These are phyloP conservation scores for Hydractinia echinata DNA, from an alignment of 30 jellyfish, hydroid and myxozoan species.

Conservation along the genomic window DNA sequence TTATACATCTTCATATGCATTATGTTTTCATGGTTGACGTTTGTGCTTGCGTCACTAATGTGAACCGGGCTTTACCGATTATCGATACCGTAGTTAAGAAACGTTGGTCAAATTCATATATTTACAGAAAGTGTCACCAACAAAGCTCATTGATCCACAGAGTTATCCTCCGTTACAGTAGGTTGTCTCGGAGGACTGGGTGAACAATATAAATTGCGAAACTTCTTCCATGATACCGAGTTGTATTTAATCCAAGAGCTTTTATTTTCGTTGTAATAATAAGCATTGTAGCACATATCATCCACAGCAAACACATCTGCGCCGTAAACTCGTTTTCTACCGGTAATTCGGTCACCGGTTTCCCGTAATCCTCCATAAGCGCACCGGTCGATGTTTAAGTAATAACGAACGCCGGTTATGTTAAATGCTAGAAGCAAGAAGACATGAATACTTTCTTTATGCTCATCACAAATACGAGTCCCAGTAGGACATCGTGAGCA, in stretches of 20 bases:
- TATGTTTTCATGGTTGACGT: too few species aligned
- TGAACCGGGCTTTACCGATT: too few species aligned
- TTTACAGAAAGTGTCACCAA: too few species aligned
- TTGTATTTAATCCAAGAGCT: slow-evolving; percentile 37
- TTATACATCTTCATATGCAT: too few species aligned
- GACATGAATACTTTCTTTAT: not conserved
- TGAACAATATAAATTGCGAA: slow-evolving; percentile 5
- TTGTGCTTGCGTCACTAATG: too few species aligned
- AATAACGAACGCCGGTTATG: slow-evolving; percentile 34
- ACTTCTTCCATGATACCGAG: slow-evolving; percentile 24
- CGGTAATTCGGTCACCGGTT: slow-evolving; percentile 10
- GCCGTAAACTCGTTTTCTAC: slow-evolving; percentile 40
- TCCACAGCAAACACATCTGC: slow-evolving; percentile 63
- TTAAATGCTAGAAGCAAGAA: not conserved
- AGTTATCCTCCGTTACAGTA: too few species aligned
- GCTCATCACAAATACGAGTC: not conserved
- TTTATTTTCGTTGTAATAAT: slow-evolving; percentile 36
- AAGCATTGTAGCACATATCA: slow-evolving; percentile 44
- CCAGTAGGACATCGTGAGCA: not conserved
- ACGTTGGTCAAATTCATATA: too few species aligned
- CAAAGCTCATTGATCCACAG: too few species aligned
- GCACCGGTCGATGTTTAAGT: slow-evolving; percentile 54
- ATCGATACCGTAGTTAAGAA: too few species aligned
- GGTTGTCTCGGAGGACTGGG: not conserved
- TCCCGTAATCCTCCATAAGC: slow-evolving; percentile 36